Evolutionary conservation across 2,888 invertebrate species (phyloP), one percentile per base, ranked within the genome.

Genomic region (Apamea crenata): DNA sequence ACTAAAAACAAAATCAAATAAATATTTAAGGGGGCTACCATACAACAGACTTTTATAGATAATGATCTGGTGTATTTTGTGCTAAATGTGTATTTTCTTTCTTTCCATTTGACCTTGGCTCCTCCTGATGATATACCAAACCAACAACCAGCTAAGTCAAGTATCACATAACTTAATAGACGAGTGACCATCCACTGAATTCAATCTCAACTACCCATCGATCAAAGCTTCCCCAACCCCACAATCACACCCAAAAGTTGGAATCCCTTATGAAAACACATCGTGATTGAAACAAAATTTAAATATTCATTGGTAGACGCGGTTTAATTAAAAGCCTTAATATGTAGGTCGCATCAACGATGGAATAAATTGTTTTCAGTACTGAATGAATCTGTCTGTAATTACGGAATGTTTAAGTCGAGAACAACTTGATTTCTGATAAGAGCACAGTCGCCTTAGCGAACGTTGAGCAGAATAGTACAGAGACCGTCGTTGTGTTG

Each of bases 261-360:
- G 21, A 47, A 73, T 50, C 75, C 80, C 75, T 67, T 63, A 14
- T 61, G 66, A 77, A 80, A 80, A 80, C 71, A 85, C 32, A 72
- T 40, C 32, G 80, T 66, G 84, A 87, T 80, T 77, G 65, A 83
- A 87, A 87, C 66, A 78, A 78, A 68, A 80, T 83, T 87, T 83
- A 87, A 83, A 83, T 85, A 85, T 85, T 85, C 80, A 87, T 80
- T 74, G 72, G 76, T 59, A 68, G 70, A 65, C 50, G 68, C 56
- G 72, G 78, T 80, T 85, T 83, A 87, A 87, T 85, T 87, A 87
- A 85, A 80, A 72, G 61, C 70, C 56, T 78, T 76, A 67, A 61
- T 80, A 80, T 77, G 76, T 83, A 80, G 87, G 84, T 61, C 47
- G 80, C 83, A 83, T 65, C 71, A 72, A 68, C 84, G 74, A 68